Evolutionary conservation across 2,113 vertebrate species (phyloP).

Genomic region (Tragulus kanchil): DNA sequence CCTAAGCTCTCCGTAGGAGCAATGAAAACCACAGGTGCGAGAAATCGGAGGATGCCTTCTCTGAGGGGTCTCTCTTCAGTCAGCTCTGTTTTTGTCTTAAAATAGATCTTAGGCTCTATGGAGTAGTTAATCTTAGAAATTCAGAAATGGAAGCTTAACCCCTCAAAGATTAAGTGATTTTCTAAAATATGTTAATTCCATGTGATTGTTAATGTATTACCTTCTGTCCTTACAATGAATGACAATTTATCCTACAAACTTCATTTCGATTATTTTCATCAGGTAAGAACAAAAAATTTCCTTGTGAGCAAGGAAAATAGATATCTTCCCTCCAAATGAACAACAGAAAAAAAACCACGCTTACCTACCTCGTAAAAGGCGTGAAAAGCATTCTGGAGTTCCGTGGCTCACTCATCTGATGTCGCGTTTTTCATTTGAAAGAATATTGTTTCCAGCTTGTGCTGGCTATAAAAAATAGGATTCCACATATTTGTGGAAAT

Average conservation of each 20-base stretch:
- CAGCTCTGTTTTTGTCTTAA: conserved; percentile 64
- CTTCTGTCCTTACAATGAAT: neutral
- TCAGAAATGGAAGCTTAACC: conserved; percentile 56
- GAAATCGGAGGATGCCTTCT: conserved; percentile 74
- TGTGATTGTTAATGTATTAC: conserved; percentile 44
- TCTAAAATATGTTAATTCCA: conserved; percentile 61
- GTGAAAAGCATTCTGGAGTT: conserved; percentile 48
- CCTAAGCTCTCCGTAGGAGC: conserved; percentile 62
- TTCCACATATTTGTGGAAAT: conserved; percentile 58
- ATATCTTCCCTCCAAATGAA: conserved; percentile 10
- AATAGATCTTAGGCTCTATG: conserved; percentile 53
- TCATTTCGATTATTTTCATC: neutral
- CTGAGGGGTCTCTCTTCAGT: conserved; percentile 1
- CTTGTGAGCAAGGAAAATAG: conserved; percentile 25
- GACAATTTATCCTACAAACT: neutral
- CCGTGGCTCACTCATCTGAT: neutral
- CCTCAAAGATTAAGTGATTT: conserved; percentile 51
- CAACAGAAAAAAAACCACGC: conserved; percentile 5
- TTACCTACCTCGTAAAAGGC: conserved; percentile 1
- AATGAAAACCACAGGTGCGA: conserved; percentile 76
- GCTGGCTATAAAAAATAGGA: conserved; percentile 55
- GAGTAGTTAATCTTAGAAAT: conserved; percentile 66
- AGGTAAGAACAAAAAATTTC: neutral
- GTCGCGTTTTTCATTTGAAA: conserved; percentile 66
- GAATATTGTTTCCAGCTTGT: conserved; percentile 51